Percentiles rank a stretch among this genome's conserved stretches.
Conservation (phyloP, 2,113 vertebrate genomes). For the Sakesphorus luctuosus region DNA sequence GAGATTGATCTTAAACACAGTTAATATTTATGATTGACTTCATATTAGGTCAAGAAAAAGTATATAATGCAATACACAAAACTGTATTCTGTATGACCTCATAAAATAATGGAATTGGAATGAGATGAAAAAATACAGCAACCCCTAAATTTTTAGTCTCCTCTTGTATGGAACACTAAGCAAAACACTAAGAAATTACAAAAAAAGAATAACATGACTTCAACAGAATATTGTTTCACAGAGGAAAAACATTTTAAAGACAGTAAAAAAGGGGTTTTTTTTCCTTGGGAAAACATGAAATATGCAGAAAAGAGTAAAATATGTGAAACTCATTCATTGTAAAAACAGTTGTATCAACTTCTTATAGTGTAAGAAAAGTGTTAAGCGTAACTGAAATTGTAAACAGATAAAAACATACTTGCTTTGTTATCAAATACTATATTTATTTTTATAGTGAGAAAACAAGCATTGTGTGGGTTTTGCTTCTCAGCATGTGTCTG, state of each 20-base stretch:
- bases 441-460: not conserved
- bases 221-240: not conserved
- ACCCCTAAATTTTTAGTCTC: not conserved
- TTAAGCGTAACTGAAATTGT: not conserved
- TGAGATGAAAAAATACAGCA: not conserved
- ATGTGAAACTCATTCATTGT: not conserved
- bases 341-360: not conserved
- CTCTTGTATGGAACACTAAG: not conserved
- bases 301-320: not conserved
- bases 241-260: not conserved
- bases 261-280: not conserved
- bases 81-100: not conserved
- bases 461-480: not conserved
- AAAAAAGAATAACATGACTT: not conserved
- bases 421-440: not conserved
- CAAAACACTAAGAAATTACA: not conserved
- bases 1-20: not conserved
- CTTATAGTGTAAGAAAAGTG: not conserved
- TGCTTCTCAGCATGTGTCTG: not conserved
- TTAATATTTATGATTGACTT: not conserved
- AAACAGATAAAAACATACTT: not conserved
- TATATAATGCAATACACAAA: not conserved
- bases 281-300: not conserved
- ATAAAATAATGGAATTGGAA: not conserved
- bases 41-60: not conserved